Conservation (phyloP, 2,797 vertebrate genomes). For the Anableps anableps region DNA sequence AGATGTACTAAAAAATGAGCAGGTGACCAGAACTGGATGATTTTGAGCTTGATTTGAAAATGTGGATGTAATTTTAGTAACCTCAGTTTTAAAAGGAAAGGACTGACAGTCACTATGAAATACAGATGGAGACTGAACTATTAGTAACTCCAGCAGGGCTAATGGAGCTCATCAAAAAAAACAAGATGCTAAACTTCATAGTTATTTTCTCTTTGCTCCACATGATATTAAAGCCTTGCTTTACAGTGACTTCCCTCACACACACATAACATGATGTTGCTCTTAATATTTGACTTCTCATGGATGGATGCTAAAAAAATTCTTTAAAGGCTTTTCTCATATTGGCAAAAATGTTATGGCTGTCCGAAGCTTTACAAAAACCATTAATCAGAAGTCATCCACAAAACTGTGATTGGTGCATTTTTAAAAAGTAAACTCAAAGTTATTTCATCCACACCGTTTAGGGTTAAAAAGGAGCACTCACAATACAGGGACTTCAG, state of each 20-base stretch:
- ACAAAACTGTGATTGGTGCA: too few relatives aligned
- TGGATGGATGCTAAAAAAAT: background rate
- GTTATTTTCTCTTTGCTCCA: too few relatives aligned
- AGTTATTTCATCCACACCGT: conserved; percentile 10
- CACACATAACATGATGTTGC: background rate
- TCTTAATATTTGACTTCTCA: background rate
- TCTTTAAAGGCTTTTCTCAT: background rate
- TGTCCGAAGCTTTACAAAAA: background rate
- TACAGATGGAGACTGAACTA: too few relatives aligned
- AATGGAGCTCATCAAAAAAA: too few relatives aligned
- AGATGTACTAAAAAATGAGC: background rate
- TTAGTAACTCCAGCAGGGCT: too few relatives aligned
- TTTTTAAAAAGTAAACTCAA: conserved; percentile 13
- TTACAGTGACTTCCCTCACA: too few relatives aligned
- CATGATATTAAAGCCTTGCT: too few relatives aligned
- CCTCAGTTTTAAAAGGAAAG: too few relatives aligned
- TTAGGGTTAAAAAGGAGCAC: conserved; percentile 50
- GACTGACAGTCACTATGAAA: too few relatives aligned
- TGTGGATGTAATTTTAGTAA: too few relatives aligned
- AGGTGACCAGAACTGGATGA: background rate
- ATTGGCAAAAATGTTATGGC: background rate
- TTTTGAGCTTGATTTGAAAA: too few relatives aligned
- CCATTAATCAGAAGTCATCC: background rate
- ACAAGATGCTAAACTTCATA: too few relatives aligned
- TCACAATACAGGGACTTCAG: conserved; percentile 9